A percentile compares a stretch with the other conserved stretches of the same genome.
phyloP scores from a whole-genome alignment of 2,113 vertebrate genomes.

The Chionodraco myersi region DNA sequence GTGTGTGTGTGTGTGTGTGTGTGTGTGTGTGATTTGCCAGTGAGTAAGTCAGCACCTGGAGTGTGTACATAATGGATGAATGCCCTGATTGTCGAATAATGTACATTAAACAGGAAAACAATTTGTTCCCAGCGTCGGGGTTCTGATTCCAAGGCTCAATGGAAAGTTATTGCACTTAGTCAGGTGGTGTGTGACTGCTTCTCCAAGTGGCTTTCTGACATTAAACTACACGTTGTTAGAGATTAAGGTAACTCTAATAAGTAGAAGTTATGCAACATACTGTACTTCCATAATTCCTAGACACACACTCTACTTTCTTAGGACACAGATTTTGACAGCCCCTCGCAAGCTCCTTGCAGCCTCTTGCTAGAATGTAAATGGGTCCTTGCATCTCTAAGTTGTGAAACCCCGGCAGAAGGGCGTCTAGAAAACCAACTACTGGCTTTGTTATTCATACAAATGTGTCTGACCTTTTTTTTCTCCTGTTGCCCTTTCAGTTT shows the following conservation, averaged over 20 bases:
- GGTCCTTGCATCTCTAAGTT: conserved; percentile 26
- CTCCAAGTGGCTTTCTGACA: background rate
- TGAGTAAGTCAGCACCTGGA: no score
- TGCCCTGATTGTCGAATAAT: conserved; percentile 2
- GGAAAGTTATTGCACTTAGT: conserved; percentile 11
- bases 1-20: no score
- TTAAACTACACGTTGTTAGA: background rate
- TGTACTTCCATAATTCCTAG: background rate
- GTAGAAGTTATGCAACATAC: background rate
- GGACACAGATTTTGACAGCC: background rate
- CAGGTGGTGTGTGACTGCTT: background rate
- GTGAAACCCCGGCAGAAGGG: background rate
- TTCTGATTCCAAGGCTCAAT: background rate
- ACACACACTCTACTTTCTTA: background rate
- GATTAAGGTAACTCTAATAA: background rate
- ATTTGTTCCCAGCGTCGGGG: conserved; percentile 1
- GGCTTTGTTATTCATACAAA: background rate
- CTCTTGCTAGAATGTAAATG: conserved; percentile 8
- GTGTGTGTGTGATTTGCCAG: no score
- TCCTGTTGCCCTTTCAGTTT: conserved; percentile 30
- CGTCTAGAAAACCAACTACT: background rate
- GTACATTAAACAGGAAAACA: background rate
- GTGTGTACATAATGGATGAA: background rate
- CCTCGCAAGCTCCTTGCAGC: conserved; percentile 5
- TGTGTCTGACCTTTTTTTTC: background rate